phyloP scores from a whole-genome alignment of 2,888 invertebrate species.

The Tetanocera ferruginea region DNA sequence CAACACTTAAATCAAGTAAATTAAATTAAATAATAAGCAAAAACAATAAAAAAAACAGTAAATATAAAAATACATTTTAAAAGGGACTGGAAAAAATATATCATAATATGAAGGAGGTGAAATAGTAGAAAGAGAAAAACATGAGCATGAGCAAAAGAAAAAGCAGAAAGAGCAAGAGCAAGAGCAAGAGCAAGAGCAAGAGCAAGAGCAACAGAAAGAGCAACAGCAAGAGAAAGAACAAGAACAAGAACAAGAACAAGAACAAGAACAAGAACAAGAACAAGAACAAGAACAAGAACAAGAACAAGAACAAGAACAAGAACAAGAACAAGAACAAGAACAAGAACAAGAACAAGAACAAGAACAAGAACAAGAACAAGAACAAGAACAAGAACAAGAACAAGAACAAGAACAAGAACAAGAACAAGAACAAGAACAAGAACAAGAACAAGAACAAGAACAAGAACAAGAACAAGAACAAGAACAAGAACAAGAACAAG shows the following conservation, averaged over 20 bases:
- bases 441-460: neutral
- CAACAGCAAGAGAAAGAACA: neutral
- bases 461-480: neutral
- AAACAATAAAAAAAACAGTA: neutral
- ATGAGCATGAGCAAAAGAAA: no score
- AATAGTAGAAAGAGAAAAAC: no score
- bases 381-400: neutral
- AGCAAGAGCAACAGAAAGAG: neutral
- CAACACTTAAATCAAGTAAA: no score
- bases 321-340: neutral
- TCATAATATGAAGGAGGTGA: no score
- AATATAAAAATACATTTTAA: neutral
- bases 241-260: neutral
- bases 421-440: neutral
- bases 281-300: neutral
- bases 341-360: neutral
- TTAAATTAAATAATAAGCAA: neutral
- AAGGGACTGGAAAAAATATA: neutral
- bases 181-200: neutral
- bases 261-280: slow-evolving; percentile 13
- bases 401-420: neutral
- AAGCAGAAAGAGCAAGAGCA: neutral
- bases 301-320: neutral
- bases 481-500: neutral
- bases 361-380: neutral